A percentile compares a stretch with the other conserved stretches of the same genome.
Conservation (phyloP, 2,888 invertebrate genomes). For the Xiphydria camelus region DNA sequence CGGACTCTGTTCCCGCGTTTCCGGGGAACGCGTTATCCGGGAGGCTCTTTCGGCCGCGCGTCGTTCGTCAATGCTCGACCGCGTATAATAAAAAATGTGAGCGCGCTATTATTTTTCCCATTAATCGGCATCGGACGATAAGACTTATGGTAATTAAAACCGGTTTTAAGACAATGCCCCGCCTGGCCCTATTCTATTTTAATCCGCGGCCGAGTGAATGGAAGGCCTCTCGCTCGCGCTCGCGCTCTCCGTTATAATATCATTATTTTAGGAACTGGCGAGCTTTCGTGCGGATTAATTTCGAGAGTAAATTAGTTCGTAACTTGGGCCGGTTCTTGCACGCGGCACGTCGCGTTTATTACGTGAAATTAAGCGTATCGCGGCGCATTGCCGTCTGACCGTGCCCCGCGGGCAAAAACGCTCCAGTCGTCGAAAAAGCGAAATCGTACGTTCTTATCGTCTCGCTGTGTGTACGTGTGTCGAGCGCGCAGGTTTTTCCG, state of each 20-base stretch:
- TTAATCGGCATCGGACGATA: conserved; percentile 29
- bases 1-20: too few relatives aligned
- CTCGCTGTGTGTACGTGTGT: too few relatives aligned
- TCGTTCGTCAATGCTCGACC: too few relatives aligned
- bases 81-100: conserved; percentile 21
- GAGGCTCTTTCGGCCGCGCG: too few relatives aligned
- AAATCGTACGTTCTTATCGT: too few relatives aligned
- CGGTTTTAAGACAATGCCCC: conserved; percentile 30
- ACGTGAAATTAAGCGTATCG: conserved; percentile 36
- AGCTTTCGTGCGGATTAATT: conserved; percentile 39
- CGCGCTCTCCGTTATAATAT: conserved; percentile 27
- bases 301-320: conserved; percentile 40
- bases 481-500: too few relatives aligned
- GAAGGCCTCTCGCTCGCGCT: background rate
- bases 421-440: too few relatives aligned
- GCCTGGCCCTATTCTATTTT: conserved; percentile 28
- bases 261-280: conserved; percentile 39
- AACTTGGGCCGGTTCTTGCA: conserved; percentile 24
- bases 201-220: conserved; percentile 24
- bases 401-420: too few relatives aligned
- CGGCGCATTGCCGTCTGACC: too few relatives aligned
- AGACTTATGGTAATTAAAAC: conserved; percentile 41
- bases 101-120: conserved; percentile 25
- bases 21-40: too few relatives aligned
- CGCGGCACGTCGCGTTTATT: conserved; percentile 25